A percentile compares a stretch with the other conserved stretches of the same genome.
Conservation (phyloP, 1,140 invertebrate species). For the Zaprionus capensis region DNA sequence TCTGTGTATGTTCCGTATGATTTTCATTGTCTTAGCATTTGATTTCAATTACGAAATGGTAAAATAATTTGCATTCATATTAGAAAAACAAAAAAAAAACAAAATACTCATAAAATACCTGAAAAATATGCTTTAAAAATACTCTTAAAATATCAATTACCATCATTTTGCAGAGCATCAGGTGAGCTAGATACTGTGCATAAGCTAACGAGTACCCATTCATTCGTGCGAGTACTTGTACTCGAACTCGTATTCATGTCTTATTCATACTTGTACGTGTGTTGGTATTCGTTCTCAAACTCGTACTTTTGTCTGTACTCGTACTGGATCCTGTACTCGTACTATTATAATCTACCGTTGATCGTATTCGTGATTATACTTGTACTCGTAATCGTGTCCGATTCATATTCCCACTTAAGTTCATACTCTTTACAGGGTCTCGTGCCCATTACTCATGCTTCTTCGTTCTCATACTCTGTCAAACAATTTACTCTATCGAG, state of each 20-base stretch:
- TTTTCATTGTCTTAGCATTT: constrained; percentile 40
- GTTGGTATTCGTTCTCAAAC: not conserved
- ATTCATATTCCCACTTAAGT: not conserved
- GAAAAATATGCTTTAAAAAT: constrained; percentile 16
- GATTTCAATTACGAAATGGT: constrained; percentile 30
- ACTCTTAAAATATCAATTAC: constrained; percentile 1
- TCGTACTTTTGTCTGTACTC: not conserved
- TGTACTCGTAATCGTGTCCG: not conserved
- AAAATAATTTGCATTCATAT: constrained; percentile 19
- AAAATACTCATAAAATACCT: constrained; percentile 19
- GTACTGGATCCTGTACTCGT: not conserved
- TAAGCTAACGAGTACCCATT: constrained; percentile 9
- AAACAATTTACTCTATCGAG: not conserved
- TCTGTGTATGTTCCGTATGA: constrained; percentile 29
- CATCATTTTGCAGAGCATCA: constrained; percentile 30
- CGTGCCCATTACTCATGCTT: not conserved
- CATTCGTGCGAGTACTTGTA: not conserved
- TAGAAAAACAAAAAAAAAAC: not conserved
- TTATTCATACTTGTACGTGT: not conserved
- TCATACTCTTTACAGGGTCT: not conserved
- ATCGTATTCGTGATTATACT: not conserved
- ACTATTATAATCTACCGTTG: not conserved
- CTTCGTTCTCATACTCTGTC: not conserved
- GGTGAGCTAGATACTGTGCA: constrained; percentile 21
- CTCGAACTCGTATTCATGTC: constrained; percentile 1